These are phyloP conservation scores for Hippocampus guttulatus DNA, from an alignment of 2,113 vertebrate genomes.

Conservation along the genomic window DNA sequence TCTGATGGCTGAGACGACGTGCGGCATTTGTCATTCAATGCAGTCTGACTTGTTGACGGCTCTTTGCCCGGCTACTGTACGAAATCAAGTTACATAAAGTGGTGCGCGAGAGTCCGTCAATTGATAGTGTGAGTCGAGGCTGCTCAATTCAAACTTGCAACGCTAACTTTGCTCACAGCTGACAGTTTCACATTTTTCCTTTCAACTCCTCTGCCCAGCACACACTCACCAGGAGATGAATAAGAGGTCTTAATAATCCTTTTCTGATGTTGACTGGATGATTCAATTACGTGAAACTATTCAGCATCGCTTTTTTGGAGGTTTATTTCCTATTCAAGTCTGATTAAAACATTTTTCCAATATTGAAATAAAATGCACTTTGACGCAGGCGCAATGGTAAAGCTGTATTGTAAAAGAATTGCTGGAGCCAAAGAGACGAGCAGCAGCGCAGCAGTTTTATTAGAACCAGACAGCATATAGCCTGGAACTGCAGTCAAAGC, in stretches of 20 bases:
- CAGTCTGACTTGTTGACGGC: slow-evolving; percentile 24
- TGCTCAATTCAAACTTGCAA: slow-evolving; percentile 29
- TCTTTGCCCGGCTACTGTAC: slow-evolving; percentile 43
- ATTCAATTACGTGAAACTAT: slow-evolving; percentile 42
- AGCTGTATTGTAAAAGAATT: neutral
- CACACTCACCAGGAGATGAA: slow-evolving; percentile 28
- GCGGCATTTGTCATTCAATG: slow-evolving; percentile 16
- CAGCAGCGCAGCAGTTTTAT: neutral
- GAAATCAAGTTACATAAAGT: slow-evolving; percentile 26
- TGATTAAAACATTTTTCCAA: slow-evolving; percentile 24
- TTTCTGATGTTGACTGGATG: slow-evolving; percentile 38
- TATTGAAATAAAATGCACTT: slow-evolving; percentile 15
- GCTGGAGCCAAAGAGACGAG: neutral
- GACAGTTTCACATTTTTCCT: slow-evolving; percentile 31
- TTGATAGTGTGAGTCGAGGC: slow-evolving; percentile 31
- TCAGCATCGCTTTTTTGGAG: slow-evolving; percentile 36
- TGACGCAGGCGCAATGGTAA: neutral
- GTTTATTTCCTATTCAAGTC: slow-evolving; percentile 39
- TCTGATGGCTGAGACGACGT: slow-evolving; percentile 1
- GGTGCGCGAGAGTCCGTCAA: slow-evolving; percentile 20
- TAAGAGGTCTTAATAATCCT: slow-evolving; percentile 32
- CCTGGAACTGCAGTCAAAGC: neutral
- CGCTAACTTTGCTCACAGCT: slow-evolving; percentile 33
- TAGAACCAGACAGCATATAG: neutral
- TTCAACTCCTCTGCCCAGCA: slow-evolving; percentile 2